These are phyloP conservation scores for Hemibagrus wyckioides DNA, from an alignment of 2,113 vertebrate species.

Conservation along the genomic window DNA sequence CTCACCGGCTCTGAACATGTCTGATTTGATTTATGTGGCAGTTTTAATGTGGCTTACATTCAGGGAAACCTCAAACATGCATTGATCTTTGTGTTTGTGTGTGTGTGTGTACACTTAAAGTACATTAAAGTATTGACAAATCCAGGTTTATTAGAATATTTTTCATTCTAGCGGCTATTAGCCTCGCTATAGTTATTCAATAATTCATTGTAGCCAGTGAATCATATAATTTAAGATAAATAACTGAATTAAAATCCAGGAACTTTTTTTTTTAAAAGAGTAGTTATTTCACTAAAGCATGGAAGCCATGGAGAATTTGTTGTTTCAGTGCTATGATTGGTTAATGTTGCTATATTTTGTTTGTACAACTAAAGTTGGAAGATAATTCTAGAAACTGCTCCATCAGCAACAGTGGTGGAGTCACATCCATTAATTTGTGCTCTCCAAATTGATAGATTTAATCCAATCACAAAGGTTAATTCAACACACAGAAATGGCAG, in stretches of 20 bases:
- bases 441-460: no score
- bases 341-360: not conserved
- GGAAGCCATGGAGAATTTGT: not conserved
- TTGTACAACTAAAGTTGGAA: not conserved
- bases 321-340: not conserved
- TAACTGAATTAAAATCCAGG: not conserved
- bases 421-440: not conserved
- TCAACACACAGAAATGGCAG: not conserved
- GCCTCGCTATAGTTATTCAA: not conserved
- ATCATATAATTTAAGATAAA: not conserved
- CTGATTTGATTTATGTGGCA: constrained; percentile 52
- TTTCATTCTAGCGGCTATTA: not conserved
- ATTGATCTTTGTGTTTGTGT: constrained; percentile 13
- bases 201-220: not conserved
- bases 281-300: no score
- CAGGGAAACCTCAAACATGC: constrained; percentile 28
- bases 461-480: not conserved
- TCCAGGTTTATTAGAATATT: not conserved
- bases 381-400: not conserved
- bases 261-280: not conserved
- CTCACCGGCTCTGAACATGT: constrained; percentile 23
- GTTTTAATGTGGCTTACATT: constrained; percentile 45
- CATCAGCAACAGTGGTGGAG: not conserved
- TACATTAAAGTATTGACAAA: not conserved
- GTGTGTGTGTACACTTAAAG: not conserved